A percentile compares a stretch with the other conserved stretches of the same genome.
Evolutionary conservation across 1,140 invertebrate species (phyloP).

Genomic region (Papilio helenus): DNA sequence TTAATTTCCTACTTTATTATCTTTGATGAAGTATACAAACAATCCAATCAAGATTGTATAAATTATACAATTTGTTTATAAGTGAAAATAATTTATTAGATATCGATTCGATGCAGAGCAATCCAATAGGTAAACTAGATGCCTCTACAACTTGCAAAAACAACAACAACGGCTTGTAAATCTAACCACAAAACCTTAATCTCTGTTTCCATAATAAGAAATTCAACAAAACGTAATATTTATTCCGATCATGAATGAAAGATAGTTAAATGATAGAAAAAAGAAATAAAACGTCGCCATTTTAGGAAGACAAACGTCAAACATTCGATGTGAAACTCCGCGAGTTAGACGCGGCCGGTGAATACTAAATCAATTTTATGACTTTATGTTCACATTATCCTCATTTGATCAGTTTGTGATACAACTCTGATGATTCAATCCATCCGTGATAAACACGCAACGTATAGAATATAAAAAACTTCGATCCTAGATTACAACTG

Average conservation of each 20-base stretch:
- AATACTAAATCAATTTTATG: slow-evolving; percentile 27
- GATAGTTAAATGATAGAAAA: slow-evolving; percentile 22
- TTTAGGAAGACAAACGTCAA: slow-evolving; percentile 21
- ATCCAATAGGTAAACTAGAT: neutral
- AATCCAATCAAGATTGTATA: neutral
- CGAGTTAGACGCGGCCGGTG: neutral
- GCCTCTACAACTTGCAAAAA: neutral
- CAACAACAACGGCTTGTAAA: neutral
- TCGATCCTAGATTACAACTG: neutral
- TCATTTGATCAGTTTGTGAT: slow-evolving; percentile 16
- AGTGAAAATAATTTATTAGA: neutral
- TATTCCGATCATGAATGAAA: slow-evolving; percentile 17
- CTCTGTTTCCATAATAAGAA: neutral
- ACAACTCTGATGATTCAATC: neutral
- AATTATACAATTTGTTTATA: neutral
- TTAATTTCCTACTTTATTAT: slow-evolving; percentile 23
- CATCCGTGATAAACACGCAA: neutral
- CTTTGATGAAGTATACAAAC: neutral
- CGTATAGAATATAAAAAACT: neutral
- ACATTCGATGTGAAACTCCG: slow-evolving; percentile 14
- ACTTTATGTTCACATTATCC: neutral
- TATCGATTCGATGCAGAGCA: neutral
- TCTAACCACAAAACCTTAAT: neutral
- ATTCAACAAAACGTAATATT: neutral
- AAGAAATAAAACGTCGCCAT: slow-evolving; percentile 15